Conservation (phyloP, 2,888 invertebrate genomes). For the Drosophila colorata region DNA sequence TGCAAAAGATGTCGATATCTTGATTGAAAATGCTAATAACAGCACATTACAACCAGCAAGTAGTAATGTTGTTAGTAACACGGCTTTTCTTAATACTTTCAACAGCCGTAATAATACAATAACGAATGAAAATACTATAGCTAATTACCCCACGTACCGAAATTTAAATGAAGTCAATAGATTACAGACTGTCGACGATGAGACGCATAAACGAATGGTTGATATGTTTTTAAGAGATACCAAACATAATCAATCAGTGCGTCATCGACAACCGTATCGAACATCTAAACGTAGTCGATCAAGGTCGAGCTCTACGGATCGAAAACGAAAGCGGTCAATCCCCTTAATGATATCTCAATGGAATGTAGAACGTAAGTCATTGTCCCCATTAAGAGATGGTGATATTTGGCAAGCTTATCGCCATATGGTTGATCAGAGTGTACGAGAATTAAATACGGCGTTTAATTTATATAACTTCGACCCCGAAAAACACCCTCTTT, state of each 20-base stretch:
- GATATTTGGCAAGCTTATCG: constrained; percentile 83
- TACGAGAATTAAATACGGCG: constrained; percentile 86
- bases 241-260: constrained; percentile 16
- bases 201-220: constrained; percentile 82
- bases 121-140: neutral
- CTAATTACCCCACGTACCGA: neutral
- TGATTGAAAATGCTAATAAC: constrained; percentile 58
- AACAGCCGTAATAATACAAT: neutral
- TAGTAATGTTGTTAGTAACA: constrained; percentile 2
- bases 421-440: constrained; percentile 78
- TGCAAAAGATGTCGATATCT: constrained; percentile 83
- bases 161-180: neutral
- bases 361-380: constrained; percentile 65
- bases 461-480: constrained; percentile 87
- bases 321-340: constrained; percentile 25
- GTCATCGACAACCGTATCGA: constrained; percentile 17
- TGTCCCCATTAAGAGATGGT: constrained; percentile 77
- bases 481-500: constrained; percentile 93
- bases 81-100: neutral
- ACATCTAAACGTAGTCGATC: constrained; percentile 47
- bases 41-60: constrained; percentile 38
- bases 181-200: constrained; percentile 69
- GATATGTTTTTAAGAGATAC: constrained; percentile 81
- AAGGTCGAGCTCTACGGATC: constrained; percentile 45
- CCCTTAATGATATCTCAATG: constrained; percentile 44